Conservation (phyloP, 1,140 invertebrate genomes). For the Dreissena polymorpha region DNA sequence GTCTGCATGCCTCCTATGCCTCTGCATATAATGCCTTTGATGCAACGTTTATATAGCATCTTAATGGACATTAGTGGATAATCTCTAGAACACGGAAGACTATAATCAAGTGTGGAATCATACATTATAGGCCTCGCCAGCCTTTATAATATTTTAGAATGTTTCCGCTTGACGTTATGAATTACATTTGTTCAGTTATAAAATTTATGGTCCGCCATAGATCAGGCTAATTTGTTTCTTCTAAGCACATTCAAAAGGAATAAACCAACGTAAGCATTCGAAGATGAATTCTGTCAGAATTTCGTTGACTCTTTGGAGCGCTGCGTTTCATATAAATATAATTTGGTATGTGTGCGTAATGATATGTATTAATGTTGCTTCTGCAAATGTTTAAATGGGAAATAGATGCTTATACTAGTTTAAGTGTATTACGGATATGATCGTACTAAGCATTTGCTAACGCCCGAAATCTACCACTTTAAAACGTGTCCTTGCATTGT, state of each 20-base stretch:
- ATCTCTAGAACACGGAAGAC: background rate
- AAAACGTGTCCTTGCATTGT: too few species aligned
- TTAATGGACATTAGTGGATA: conserved; percentile 53
- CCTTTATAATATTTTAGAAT: background rate
- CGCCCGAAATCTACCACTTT: too few species aligned
- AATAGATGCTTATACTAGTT: too few species aligned
- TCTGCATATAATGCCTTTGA: conserved; percentile 25
- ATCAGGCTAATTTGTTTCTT: too few species aligned
- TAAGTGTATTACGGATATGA: too few species aligned
- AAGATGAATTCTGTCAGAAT: background rate
- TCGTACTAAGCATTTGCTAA: too few species aligned
- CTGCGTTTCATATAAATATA: too few species aligned
- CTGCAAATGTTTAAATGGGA: too few species aligned
- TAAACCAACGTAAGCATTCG: background rate
- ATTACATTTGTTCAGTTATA: background rate
- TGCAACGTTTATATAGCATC: conserved; percentile 11
- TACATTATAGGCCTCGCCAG: background rate
- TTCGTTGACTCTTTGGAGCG: too few species aligned
- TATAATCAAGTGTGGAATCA: background rate
- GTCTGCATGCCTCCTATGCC: conserved; percentile 19
- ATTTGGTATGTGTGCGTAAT: too few species aligned
- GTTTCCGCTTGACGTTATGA: background rate
- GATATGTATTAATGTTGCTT: too few species aligned
- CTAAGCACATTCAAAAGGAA: background rate
- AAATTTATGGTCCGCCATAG: too few species aligned